These are phyloP conservation scores for Poecilus cupreus DNA, from an alignment of 2,888 invertebrate genomes.

Conservation along the genomic window DNA sequence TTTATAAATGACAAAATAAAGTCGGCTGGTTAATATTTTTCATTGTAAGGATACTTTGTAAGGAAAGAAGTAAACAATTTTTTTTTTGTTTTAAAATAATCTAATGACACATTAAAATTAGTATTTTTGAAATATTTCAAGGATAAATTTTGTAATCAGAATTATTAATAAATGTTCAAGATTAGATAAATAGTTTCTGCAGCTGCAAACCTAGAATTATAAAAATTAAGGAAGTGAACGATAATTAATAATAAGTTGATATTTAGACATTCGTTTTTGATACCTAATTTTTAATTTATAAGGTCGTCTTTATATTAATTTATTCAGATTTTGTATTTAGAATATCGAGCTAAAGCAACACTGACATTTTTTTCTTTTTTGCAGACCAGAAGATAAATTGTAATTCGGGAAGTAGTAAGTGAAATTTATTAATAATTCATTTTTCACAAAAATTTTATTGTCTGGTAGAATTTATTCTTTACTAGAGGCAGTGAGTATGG, in stretches of 20 bases:
- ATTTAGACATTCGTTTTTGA: not conserved
- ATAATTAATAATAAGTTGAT: constrained; percentile 22
- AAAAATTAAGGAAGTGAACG: not conserved
- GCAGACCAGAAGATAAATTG: constrained; percentile 41
- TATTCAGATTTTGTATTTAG: not conserved
- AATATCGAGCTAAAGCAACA: not conserved
- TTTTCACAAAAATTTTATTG: too few relatives aligned
- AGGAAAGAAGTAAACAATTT: too few relatives aligned
- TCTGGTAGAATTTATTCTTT: too few relatives aligned
- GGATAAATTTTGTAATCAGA: not conserved
- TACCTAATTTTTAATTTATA: constrained; percentile 18
- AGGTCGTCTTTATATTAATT: constrained; percentile 19
- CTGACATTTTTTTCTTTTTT: constrained; percentile 40
- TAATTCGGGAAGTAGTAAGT: constrained; percentile 23
- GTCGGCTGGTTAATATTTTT: too few relatives aligned
- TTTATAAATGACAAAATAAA: too few relatives aligned
- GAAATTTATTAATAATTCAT: not conserved
- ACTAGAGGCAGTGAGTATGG: too few relatives aligned
- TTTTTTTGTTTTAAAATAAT: too few relatives aligned
- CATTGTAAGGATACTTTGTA: too few relatives aligned
- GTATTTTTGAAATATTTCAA: not conserved
- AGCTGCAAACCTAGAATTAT: not conserved
- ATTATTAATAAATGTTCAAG: not conserved
- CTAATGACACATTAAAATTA: too few relatives aligned
- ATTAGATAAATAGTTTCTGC: not conserved